Conservation (phyloP, 2,797 vertebrate genomes). For the Diplodus puntazzo region DNA sequence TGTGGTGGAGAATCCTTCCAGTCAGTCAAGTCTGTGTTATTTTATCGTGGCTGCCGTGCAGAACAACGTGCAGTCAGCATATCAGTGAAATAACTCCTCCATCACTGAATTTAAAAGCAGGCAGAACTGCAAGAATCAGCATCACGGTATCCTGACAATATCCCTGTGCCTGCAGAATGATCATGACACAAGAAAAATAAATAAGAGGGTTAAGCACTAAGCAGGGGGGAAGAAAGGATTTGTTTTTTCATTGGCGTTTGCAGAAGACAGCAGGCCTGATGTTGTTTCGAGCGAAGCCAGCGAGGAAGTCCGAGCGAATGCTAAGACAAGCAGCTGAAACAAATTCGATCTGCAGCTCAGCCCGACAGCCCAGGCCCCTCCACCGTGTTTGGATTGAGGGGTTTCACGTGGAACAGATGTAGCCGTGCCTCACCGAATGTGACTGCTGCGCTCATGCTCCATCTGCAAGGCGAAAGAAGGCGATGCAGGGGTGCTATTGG, state of each 20-base stretch:
- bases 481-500: conserved; percentile 3
- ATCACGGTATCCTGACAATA: neutral
- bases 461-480: conserved; percentile 10
- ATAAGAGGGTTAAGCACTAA: conserved; percentile 18
- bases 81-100: neutral
- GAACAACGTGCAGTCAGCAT: conserved; percentile 8
- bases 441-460: neutral
- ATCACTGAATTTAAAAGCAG: neutral
- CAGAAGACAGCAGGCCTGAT: conserved; percentile 26
- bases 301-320: conserved; percentile 39
- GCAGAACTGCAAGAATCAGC: conserved; percentile 8
- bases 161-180: conserved; percentile 17
- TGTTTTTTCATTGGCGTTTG: conserved; percentile 44
- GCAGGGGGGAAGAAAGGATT: conserved; percentile 28
- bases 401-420: conserved; percentile 35
- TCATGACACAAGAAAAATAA: conserved; percentile 25
- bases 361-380: conserved; percentile 8
- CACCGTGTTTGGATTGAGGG: conserved; percentile 18
- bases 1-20: conserved; percentile 19
- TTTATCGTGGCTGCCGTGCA: neutral
- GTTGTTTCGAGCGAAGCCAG: conserved; percentile 44
- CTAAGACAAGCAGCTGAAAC: conserved; percentile 16
- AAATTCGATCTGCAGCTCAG: conserved; percentile 28
- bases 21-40: neutral
- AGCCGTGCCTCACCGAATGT: neutral